Conservation (phyloP, 2,888 invertebrate genomes). For the Lottia gigantea region DNA sequence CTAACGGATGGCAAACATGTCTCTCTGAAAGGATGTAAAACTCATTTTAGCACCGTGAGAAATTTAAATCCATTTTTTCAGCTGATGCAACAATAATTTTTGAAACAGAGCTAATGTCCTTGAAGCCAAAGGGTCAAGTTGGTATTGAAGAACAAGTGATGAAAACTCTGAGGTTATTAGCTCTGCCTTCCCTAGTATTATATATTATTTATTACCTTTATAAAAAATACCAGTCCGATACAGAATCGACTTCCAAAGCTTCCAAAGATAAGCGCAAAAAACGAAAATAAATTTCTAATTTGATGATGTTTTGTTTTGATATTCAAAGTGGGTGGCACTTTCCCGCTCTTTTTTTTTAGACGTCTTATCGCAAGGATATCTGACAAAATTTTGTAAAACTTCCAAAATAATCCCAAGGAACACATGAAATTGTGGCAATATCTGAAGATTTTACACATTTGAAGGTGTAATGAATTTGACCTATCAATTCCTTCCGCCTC, state of each 20-base stretch:
- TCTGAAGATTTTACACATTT: too few relatives aligned
- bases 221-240: slow-evolving; percentile 34
- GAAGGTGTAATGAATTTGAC: too few relatives aligned
- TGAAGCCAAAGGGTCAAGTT: slow-evolving; percentile 36
- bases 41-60: too few relatives aligned
- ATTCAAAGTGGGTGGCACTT: background rate
- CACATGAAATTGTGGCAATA: too few relatives aligned
- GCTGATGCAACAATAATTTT: slow-evolving; percentile 48
- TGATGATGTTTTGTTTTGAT: background rate
- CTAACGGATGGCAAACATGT: too few relatives aligned
- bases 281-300: slow-evolving; percentile 3
- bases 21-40: too few relatives aligned
- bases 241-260: slow-evolving; percentile 19
- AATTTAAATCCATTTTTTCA: too few relatives aligned
- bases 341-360: too few relatives aligned
- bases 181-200: slow-evolving; percentile 28
- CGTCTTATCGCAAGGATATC: too few relatives aligned
- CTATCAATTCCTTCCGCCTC: too few relatives aligned
- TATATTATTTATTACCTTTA: slow-evolving; percentile 35
- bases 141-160: background rate
- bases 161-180: slow-evolving; percentile 23
- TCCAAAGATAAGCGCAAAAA: slow-evolving; percentile 28
- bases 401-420: too few relatives aligned
- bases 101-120: slow-evolving; percentile 39
- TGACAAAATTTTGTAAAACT: too few relatives aligned